Evolutionary conservation across 2,888 invertebrate genomes (phyloP), one percentile per base, ranked within the genome.

Genomic region (Tipula helvola): DNA sequence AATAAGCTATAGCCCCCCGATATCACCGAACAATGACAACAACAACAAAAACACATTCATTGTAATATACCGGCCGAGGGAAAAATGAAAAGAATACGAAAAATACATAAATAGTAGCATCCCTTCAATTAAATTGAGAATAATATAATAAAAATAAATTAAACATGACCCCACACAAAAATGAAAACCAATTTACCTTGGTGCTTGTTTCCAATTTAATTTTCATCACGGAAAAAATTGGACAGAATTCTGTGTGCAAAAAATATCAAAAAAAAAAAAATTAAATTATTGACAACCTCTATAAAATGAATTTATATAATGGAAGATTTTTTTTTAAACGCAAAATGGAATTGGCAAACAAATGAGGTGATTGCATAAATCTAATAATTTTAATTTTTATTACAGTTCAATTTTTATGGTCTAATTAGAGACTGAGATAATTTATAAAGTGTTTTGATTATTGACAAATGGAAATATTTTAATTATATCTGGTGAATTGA

Each of bases 171-270:
- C 71, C 71, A 71, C 71, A 18, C 8, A 71, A 71, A 71, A 71
- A 28, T 71, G 71, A 71, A 71, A 71, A 71, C 71, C 71, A 71
- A 71, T 71, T 71, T 71, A 71, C 71, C 71, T 71, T 71, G 28
- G 71, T 71, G 71, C 71, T 71, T 71, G n/a, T 71, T 71, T 71
- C 71, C 71, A 71, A 71, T 71, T 71, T 71, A 71, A 71, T 71
- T 71, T 71, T 71, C 71, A 71, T 71, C 71, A 71, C 71, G 71
- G 71, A 71, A 71, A 71, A 71, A 71, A 71, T 71, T 71, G 71
- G 71, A 71, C 71, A 71, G 28, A 71, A 71, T 71, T 28, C 71
- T 8, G 71, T 28, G 28, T 52, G 52, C 52, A 71, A 71, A 28
- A 28, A 28, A 28, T 28, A 28, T 2, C 2, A 28, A 2, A 28